Evolutionary conservation across 2,888 invertebrate genomes (phyloP).

Genomic region (Latrodectus elegans): DNA sequence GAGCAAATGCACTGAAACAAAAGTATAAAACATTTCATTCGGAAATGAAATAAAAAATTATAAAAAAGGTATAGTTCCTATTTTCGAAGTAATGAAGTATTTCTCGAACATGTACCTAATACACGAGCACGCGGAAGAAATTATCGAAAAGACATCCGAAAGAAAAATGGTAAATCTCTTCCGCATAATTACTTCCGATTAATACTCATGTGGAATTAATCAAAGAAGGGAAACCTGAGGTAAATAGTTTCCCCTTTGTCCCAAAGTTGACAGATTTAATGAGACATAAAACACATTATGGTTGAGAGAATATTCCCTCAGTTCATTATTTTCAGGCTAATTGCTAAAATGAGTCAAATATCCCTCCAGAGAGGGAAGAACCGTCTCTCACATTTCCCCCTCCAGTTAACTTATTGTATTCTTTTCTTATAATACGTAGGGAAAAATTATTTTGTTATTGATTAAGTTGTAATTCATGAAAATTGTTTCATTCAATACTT

Average conservation of each 20-base stretch:
- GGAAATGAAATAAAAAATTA: too few species aligned
- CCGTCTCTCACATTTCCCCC: too few species aligned
- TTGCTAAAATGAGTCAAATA: neutral
- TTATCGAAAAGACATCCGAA: neutral
- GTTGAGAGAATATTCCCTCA: neutral
- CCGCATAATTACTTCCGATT: conserved; percentile 2
- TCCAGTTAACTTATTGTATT: too few species aligned
- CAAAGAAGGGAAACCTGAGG: neutral
- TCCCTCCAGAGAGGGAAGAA: neutral
- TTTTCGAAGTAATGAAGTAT: neutral
- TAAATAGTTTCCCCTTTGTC: neutral
- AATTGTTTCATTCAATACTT: too few species aligned
- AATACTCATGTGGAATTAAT: neutral
- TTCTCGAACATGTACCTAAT: neutral
- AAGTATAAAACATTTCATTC: too few species aligned
- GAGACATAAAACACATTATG: conserved; percentile 2
- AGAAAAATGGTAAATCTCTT: conserved; percentile 1
- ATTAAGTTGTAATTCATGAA: too few species aligned
- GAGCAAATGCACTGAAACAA: too few species aligned
- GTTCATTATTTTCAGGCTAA: conserved; percentile 1
- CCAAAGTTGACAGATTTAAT: neutral
- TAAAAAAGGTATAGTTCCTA: too few species aligned
- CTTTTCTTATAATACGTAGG: too few species aligned
- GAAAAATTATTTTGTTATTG: too few species aligned
- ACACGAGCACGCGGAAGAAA: neutral